Evolutionary conservation across 2,888 invertebrate genomes (phyloP).

Genomic region (Meghimatium bilineatum): DNA sequence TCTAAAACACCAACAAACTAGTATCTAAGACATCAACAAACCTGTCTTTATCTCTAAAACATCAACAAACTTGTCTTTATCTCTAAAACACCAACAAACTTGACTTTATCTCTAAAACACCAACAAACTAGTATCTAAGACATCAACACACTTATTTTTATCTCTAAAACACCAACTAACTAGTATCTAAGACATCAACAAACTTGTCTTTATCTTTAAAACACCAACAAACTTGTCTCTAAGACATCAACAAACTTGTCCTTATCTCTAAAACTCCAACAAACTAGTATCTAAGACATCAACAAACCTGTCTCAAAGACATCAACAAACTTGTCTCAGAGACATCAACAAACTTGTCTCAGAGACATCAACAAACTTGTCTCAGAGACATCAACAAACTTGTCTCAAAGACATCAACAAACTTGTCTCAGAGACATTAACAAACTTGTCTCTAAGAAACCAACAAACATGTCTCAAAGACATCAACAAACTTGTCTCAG

Average conservation of each 20-base stretch:
- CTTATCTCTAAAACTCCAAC: background rate
- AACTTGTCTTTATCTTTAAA: too few species aligned
- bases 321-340: background rate
- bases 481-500: too few species aligned
- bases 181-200: background rate
- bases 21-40: background rate
- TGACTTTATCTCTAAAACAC: background rate
- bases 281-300: background rate
- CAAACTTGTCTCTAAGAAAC: too few species aligned
- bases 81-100: background rate
- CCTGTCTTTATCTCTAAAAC: background rate
- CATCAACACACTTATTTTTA: background rate
- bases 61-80: background rate
- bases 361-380: background rate
- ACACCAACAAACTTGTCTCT: too few species aligned
- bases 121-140: too few species aligned
- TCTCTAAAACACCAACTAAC: background rate
- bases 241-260: too few species aligned
- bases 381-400: background rate
- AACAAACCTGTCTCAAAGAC: background rate
- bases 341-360: background rate
- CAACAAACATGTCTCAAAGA: too few species aligned
- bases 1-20: too few species aligned
- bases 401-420: background rate
- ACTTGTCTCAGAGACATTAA: background rate